phyloP scores from a whole-genome alignment of 2,113 vertebrate species.

The Agapornis roseicollis region DNA sequence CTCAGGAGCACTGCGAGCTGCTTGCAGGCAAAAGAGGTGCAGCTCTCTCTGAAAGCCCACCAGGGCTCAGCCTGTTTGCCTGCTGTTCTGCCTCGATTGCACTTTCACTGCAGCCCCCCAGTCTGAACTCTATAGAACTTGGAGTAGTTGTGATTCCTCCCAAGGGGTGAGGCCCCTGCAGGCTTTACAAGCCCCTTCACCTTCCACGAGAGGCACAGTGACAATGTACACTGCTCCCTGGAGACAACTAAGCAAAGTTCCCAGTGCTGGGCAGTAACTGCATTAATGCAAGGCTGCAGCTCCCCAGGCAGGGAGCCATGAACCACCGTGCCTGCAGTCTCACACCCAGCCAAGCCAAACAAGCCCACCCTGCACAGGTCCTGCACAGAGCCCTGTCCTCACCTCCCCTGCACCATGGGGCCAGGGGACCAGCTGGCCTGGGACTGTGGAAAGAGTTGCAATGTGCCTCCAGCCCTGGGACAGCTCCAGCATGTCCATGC shows the following conservation, averaged over 20 bases:
- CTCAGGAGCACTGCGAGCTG: fast-evolving
- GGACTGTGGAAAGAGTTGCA: not conserved
- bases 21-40: not conserved
- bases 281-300: not conserved
- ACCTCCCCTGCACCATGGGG: not conserved
- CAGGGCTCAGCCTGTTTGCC: fast-evolving
- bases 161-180: not conserved
- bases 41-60: not conserved
- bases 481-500: not conserved
- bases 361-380: not conserved
- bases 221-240: not conserved
- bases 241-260: not conserved
- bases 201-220: not conserved
- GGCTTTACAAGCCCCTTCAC: not conserved
- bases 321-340: not conserved
- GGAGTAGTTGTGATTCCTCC: not conserved
- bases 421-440: not conserved
- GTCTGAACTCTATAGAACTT: not conserved
- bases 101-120: not conserved
- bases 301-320: not conserved
- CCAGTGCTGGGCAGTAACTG: not conserved
- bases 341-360: not conserved
- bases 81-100: not conserved
- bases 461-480: not conserved
- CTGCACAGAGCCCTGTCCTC: not conserved